Base-by-base conservation (phyloP, 1,140 invertebrate genomes). In the Bombus soroeensis region DNA sequence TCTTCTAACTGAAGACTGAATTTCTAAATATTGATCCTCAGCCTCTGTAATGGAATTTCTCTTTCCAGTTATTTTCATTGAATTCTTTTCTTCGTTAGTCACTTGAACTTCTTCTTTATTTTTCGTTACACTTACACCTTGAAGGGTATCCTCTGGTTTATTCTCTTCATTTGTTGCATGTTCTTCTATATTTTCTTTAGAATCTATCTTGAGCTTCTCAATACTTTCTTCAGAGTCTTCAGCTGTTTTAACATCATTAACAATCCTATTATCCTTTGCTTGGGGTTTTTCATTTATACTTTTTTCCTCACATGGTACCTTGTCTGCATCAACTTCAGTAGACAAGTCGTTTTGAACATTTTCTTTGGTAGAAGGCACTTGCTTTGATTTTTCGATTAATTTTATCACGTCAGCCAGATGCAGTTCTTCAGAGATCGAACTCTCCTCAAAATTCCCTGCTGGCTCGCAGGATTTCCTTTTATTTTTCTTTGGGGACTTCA, bases 321-420 rank as follows among this genome's bases (percentile, higher is more conserved):
- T 88, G 13, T 72, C n/a, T 4, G 13, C 6, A 2, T 18, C 18
- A 32, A 32, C 13, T 13, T 82, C 39, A 8, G 5, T 1, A 18
- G 64, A 75, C 28, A 25, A 62, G 70, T 80, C 37, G 1, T 83
- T 28, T 28, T 18, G 43, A 34, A 74, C 1, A 15, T 75, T 75
- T 43, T 81, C 84, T 68, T 74, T 59, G 43, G 62, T 59, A 59
- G 84, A 85, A 64, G 41, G 74, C 47, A 75, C 71, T 88, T 83
- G 34, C 43, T 82, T 91, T 72, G 92, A 47, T 37, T 75, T 86
- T 10, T 92, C 81, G 15, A 92, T 92, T 15, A 92, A 81, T 43
- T 92, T 90, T 85, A 92, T 91, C 13, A 92, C 92, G 74, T 94
- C 91, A 0, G 88, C 87, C 1, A 93, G 53, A 57, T 81, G 88